Conservation (phyloP, 2,797 vertebrate species). For the Neosilurus mollespiculum region DNA sequence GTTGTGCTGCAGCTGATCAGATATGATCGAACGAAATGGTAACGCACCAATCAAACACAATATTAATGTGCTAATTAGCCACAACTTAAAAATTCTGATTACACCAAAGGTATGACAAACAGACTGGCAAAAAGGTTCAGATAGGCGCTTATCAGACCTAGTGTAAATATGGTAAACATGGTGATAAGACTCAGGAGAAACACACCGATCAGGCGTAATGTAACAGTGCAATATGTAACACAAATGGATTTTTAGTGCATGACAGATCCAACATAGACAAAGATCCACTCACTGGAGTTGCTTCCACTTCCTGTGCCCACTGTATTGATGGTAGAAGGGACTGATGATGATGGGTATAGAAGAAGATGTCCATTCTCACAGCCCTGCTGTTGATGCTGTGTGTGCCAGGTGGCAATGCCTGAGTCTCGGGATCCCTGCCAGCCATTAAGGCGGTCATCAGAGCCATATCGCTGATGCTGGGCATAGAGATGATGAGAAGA, state of each 20-base stretch:
- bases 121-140: neutral
- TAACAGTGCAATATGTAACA: neutral
- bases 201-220: neutral
- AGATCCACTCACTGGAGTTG: conserved; percentile 84
- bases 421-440: conserved; percentile 95
- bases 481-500: conserved; percentile 74
- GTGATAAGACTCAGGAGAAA: neutral
- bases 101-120: neutral
- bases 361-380: conserved; percentile 93
- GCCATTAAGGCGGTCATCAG: conserved; percentile 95
- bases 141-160: neutral
- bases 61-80: neutral
- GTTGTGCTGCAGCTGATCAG: too few species aligned
- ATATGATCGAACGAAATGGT: neutral
- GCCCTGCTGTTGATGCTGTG: conserved; percentile 75
- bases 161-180: neutral
- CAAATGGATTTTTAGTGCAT: too few species aligned
- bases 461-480: conserved; percentile 96
- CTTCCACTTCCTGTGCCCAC: conserved; percentile 84
- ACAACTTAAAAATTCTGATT: neutral
- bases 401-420: conserved; percentile 86
- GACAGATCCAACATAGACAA: neutral
- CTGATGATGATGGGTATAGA: conserved; percentile 93
- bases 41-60: neutral
- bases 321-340: conserved; percentile 93